Evolutionary conservation across 2,888 invertebrate species (phyloP).

Genomic region (Netelia melanura): DNA sequence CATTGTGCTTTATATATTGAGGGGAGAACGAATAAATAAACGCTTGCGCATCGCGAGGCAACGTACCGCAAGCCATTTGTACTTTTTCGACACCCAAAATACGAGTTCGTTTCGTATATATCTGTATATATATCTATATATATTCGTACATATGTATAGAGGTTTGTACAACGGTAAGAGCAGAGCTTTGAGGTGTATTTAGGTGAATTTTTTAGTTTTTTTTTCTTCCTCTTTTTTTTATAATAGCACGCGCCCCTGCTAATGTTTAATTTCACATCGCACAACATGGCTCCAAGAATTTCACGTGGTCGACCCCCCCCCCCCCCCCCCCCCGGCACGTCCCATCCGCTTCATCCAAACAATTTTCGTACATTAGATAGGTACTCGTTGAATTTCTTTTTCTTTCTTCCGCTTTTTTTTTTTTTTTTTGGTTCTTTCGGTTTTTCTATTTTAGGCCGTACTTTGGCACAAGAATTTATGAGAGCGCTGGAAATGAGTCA

Average conservation of each 20-base stretch:
- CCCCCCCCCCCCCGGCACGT: background rate
- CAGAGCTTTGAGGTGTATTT: slow-evolving; percentile 28
- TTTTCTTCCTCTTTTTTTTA: slow-evolving; percentile 33
- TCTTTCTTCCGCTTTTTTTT: background rate
- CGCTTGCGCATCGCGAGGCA: slow-evolving; percentile 27
- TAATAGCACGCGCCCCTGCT: slow-evolving; percentile 43
- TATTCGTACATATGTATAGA: slow-evolving; percentile 26
- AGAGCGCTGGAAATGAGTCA: slow-evolving; percentile 27
- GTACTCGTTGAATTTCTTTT: slow-evolving; percentile 29
- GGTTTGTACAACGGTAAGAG: background rate
- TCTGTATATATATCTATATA: slow-evolving; percentile 11
- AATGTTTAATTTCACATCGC: slow-evolving; percentile 60
- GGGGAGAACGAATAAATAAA: slow-evolving; percentile 62
- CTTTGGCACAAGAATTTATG: slow-evolving; percentile 58
- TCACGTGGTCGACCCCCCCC: slow-evolving; percentile 19
- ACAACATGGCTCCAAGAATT: slow-evolving; percentile 16
- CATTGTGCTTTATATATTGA: background rate
- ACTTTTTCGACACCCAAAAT: slow-evolving; percentile 53
- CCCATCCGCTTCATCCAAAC: background rate
- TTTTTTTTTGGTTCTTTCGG: background rate
- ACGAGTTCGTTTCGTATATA: slow-evolving; percentile 8
- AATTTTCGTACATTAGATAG: slow-evolving; percentile 47
- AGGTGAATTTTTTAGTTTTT: background rate
- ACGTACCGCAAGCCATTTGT: slow-evolving; percentile 26
- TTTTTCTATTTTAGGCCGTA: slow-evolving; percentile 24